Conservation (phyloP, 2,888 invertebrate genomes). For the Stenodema calcarata region DNA sequence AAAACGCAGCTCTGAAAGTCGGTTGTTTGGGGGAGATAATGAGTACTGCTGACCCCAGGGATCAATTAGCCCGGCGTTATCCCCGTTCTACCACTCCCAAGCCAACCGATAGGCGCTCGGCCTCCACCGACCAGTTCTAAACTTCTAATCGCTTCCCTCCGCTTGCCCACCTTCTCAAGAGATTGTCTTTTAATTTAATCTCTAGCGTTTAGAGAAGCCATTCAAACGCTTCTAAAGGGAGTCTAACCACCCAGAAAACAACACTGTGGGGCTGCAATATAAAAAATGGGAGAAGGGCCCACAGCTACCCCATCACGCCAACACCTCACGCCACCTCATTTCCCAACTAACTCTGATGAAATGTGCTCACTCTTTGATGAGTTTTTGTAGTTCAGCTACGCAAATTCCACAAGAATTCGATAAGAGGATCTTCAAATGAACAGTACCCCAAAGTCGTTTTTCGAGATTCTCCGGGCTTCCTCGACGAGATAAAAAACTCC, state of each 20-base stretch:
- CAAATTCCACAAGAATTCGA: background rate
- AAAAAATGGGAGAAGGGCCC: background rate
- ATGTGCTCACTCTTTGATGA: background rate
- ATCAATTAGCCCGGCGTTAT: slow-evolving; percentile 1
- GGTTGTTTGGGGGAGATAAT: background rate
- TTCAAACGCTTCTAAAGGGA: background rate
- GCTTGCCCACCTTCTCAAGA: background rate
- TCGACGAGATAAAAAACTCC: no score
- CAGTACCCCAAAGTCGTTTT: no score
- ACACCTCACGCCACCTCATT: background rate
- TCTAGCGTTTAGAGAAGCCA: slow-evolving; percentile 14
- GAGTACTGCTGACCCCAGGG: slow-evolving; percentile 1
- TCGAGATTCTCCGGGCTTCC: no score
- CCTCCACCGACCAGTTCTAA: slow-evolving; percentile 4
- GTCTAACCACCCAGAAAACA: background rate
- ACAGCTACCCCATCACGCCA: background rate
- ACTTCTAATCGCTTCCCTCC: slow-evolving; percentile 1
- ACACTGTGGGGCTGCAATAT: slow-evolving; percentile 5
- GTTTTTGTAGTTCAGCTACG: background rate
- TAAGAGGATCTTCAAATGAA: background rate
- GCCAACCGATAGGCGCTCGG: background rate
- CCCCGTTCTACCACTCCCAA: background rate
- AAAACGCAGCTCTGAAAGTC: background rate
- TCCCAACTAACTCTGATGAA: background rate
- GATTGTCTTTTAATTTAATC: slow-evolving; percentile 23